These are phyloP conservation scores for Protobothrops flavoviridis DNA, from an alignment of 2,113 vertebrate genomes.

Conservation along the genomic window DNA sequence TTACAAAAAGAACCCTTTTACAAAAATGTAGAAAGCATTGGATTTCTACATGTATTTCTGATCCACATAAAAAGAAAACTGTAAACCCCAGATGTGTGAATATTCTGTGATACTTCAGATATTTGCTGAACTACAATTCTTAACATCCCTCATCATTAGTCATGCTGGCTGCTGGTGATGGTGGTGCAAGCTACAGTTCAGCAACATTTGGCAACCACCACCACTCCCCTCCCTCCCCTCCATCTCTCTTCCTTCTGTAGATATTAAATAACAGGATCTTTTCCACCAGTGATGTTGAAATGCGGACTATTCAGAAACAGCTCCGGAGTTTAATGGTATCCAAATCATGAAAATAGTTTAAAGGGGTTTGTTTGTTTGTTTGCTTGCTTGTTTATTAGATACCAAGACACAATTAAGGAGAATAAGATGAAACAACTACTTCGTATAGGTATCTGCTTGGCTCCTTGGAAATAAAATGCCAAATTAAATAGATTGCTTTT, in stretches of 20 bases:
- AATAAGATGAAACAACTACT: not conserved
- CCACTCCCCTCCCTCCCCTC: too few species aligned
- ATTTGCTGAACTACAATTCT: not conserved
- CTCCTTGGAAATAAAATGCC: not conserved
- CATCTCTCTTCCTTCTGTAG: not conserved
- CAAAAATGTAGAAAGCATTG: conserved; percentile 8
- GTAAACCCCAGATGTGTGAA: not conserved
- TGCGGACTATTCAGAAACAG: not conserved
- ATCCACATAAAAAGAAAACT: conserved; percentile 26
- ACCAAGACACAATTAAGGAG: not conserved
- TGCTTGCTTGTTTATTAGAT: not conserved
- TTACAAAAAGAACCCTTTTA: not conserved
- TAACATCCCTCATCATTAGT: not conserved
- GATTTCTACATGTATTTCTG: conserved; percentile 34
- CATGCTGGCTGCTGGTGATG: not conserved
- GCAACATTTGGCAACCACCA: not conserved
- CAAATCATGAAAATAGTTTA: not conserved
- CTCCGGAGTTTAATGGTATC: not conserved
- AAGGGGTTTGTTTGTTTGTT: not conserved
- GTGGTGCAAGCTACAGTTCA: not conserved
- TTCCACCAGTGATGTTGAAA: not conserved
- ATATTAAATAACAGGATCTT: not conserved
- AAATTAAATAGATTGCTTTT: not conserved
- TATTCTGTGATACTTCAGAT: not conserved
- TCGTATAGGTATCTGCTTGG: not conserved